Evolutionary conservation across 2,888 invertebrate genomes (phyloP).

Genomic region (Chrysina gloriosa): DNA sequence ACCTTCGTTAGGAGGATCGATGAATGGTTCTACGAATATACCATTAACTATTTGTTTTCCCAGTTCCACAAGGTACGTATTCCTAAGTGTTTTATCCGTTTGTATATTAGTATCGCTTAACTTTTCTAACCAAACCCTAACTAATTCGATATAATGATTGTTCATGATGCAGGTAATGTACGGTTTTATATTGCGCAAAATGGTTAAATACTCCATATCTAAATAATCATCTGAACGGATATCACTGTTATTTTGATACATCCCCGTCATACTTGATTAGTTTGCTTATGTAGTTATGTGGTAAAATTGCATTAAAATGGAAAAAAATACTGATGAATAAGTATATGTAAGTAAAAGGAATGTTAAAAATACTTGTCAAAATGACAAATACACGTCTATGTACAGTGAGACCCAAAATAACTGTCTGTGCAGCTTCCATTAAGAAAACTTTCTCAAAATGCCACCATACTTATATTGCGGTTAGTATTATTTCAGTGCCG

Average conservation of each 20-base stretch:
- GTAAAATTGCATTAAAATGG: too few species aligned
- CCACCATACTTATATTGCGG: too few species aligned
- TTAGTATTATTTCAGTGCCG: too few species aligned
- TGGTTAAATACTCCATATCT: conserved; percentile 51
- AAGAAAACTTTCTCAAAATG: too few species aligned
- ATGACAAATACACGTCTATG: too few species aligned
- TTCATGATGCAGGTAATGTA: conserved; percentile 53
- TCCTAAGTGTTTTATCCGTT: conserved; percentile 48
- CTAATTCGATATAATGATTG: conserved; percentile 48
- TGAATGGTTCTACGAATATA: conserved; percentile 50
- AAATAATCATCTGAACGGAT: conserved; percentile 42
- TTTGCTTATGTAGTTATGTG: too few species aligned
- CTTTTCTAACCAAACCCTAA: conserved; percentile 52
- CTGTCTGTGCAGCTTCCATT: too few species aligned
- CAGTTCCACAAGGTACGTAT: conserved; percentile 49
- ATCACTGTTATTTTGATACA: conserved; percentile 21
- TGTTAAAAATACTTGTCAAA: too few species aligned
- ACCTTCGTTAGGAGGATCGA: conserved; percentile 45
- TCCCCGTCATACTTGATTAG: conserved; percentile 24
- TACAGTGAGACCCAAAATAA: too few species aligned
- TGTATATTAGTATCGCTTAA: conserved; percentile 45
- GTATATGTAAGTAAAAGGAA: too few species aligned
- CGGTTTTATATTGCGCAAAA: conserved; percentile 51
- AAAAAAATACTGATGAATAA: too few species aligned
- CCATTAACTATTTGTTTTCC: conserved; percentile 52